Evolutionary conservation across 2,797 vertebrate species (phyloP), one percentile per base, ranked within the genome.

Genomic region (Hybognathus amarus): DNA sequence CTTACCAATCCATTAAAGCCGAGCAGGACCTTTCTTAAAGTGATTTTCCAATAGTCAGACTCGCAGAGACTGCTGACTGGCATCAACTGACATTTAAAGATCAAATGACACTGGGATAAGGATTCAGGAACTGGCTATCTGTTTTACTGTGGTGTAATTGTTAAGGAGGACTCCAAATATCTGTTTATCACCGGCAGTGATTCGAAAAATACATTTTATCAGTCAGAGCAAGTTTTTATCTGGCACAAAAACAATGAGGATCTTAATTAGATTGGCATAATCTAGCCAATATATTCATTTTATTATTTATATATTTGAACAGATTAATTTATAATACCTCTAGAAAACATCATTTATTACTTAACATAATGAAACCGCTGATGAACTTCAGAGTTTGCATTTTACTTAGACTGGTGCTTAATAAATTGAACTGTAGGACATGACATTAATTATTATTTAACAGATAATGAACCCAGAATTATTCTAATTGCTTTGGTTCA

Each of bases 1-100:
- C 30, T 42, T 54, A 69, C 52, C 22, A 61, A 61, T 83, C 76
- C 77, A 86, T 66, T 74, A 75, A 68, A 79, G 59, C 76, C 66
- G 22, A 83, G 76, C 47, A 73, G 52, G 74, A 83, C 47, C 18
- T 77, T 76, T 66, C 80, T 75, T 76, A 50, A 82, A 82, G 61
- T 67, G 80, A 45, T 82, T 71, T 75, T 74, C 47, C 70, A 40
- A 66, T 67, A 42, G 71, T 73, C 73, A 42, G 61, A 67, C 36
- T 38, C 54, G 20, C 61, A 64, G 40, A 70, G 52, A 77, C 82
- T 83, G 82, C 82, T 70, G 82, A 83, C 81, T 83, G 73, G 71
- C 42, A 82, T 76, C 64, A 68, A 42, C 63, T n/a, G 73, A 59
- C 82, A 47, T 47, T 52, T 83, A 45, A 40, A 77, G 73, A 77